phyloP scores from a whole-genome alignment of 2,797 vertebrate genomes.

The Sibirionetta formosa region DNA sequence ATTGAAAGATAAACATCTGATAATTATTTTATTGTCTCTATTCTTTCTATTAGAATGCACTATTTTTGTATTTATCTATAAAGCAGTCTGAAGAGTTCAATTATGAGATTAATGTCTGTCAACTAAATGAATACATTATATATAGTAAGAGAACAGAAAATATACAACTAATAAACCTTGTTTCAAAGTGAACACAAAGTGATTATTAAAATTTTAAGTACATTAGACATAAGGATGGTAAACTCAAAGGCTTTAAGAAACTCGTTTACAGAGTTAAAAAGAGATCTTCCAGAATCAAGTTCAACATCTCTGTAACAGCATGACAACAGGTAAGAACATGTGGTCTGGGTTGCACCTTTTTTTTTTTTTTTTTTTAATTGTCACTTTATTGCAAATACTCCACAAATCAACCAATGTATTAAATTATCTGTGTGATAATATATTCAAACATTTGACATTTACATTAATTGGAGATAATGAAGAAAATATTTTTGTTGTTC shows the following conservation, averaged over 20 bases:
- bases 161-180: neutral
- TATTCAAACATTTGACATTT: slow-evolving; percentile 86
- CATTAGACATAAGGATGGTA: neutral
- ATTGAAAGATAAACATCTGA: neutral
- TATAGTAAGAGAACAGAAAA: neutral
- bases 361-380: slow-evolving; percentile 29
- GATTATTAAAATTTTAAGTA: neutral
- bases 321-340: slow-evolving; percentile 33
- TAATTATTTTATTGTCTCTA: neutral
- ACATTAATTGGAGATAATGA: slow-evolving; percentile 86
- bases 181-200: slow-evolving; percentile 4
- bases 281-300: slow-evolving; percentile 35
- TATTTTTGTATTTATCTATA: neutral
- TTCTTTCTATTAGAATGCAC: neutral
- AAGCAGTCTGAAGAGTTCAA: neutral
- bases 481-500: slow-evolving; percentile 86
- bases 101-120: neutral
- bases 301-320: slow-evolving; percentile 45
- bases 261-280: slow-evolving; percentile 46
- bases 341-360: slow-evolving; percentile 34
- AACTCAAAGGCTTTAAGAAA: slow-evolving; percentile 23
- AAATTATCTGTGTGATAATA: slow-evolving; percentile 79
- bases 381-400: slow-evolving; percentile 79
- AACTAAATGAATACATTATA: neutral
- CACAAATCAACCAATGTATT: slow-evolving; percentile 74